Evolutionary conservation across 2,888 invertebrate genomes (phyloP).

Genomic region (Ophion ventricosus): DNA sequence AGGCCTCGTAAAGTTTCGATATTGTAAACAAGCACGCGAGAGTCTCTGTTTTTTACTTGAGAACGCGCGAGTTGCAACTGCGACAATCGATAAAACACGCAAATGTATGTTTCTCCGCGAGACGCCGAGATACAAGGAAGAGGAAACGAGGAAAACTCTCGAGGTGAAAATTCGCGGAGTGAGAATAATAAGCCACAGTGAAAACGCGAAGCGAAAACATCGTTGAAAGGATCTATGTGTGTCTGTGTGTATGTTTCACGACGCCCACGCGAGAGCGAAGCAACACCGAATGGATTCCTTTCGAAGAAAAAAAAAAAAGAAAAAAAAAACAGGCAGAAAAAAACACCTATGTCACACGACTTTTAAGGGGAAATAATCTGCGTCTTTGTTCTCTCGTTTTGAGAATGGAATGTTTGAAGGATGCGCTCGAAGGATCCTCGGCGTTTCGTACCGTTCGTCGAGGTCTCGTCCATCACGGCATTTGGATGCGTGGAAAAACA

Average conservation of each 20-base stretch:
- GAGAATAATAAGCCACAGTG: constrained; percentile 1
- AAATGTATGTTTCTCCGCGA: background rate
- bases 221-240: constrained; percentile 72
- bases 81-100: constrained; percentile 33
- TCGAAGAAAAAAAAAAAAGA: constrained; percentile 32
- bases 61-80: constrained; percentile 19
- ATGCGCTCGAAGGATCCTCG: background rate
- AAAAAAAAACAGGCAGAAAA: constrained; percentile 10
- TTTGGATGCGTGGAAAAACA: constrained; percentile 69
- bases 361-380: constrained; percentile 5
- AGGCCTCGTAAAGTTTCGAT: constrained; percentile 24
- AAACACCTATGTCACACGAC: constrained; percentile 15
- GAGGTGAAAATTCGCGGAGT: background rate
- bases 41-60: constrained; percentile 6
- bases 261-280: constrained; percentile 78
- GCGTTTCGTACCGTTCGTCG: constrained; percentile 76
- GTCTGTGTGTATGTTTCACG: constrained; percentile 60
- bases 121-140: background rate
- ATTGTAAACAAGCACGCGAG: constrained; percentile 48
- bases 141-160: background rate
- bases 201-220: constrained; percentile 65
- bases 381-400: constrained; percentile 17
- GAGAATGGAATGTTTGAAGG: constrained; percentile 23
- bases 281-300: constrained; percentile 63
- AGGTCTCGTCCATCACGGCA: constrained; percentile 80